Percentiles rank a stretch among this genome's conserved stretches.
Evolutionary conservation across 2,113 vertebrate species (phyloP).

Genomic region (Apistogramma diplotaenia): DNA sequence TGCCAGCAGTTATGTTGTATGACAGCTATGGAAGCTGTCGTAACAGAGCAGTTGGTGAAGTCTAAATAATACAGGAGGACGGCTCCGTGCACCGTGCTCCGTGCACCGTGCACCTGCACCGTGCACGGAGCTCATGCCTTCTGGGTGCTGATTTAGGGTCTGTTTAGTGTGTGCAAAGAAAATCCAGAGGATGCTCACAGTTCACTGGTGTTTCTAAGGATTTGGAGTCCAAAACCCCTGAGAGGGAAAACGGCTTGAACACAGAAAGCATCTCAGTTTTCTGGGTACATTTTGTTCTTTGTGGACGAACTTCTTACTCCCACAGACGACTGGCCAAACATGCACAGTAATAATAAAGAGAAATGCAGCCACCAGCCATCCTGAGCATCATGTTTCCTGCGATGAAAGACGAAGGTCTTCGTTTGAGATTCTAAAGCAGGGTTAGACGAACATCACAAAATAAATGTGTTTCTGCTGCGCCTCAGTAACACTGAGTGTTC

Average conservation of each 20-base stretch:
- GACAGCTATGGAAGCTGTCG: neutral
- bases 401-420: neutral
- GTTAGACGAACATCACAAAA: neutral
- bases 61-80: neutral
- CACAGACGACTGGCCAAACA: neutral
- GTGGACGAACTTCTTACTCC: neutral
- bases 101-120: neutral
- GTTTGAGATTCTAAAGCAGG: neutral
- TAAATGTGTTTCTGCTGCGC: too few species aligned
- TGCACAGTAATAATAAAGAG: neutral
- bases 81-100: neutral
- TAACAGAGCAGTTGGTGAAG: neutral
- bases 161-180: neutral
- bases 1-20: slow-evolving; percentile 7
- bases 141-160: neutral
- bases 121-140: neutral
- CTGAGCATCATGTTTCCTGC: neutral
- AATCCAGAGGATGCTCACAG: neutral
- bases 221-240: neutral
- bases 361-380: neutral
- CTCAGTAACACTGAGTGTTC: neutral
- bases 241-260: neutral
- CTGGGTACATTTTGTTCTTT: slow-evolving; percentile 2
- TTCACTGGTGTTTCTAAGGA: neutral
- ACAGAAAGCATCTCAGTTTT: neutral